Conservation (phyloP, 2,888 invertebrate genomes). For the Nasonia oneida region DNA sequence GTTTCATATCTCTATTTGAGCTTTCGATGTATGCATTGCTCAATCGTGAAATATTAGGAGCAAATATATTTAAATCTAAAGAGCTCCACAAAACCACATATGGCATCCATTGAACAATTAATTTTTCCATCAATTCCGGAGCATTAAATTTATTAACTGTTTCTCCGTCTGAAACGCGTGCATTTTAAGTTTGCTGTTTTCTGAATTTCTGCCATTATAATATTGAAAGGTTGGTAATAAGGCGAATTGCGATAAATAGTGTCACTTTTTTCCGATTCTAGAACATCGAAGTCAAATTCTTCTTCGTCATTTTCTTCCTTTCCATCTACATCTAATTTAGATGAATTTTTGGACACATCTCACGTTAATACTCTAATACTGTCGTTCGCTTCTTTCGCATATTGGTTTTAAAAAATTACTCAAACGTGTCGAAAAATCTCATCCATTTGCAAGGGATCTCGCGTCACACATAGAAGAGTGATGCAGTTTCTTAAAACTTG, state of each 20-base stretch:
- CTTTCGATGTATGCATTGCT: constrained; percentile 63
- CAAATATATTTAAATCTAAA: constrained; percentile 54
- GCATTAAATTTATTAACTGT: no score
- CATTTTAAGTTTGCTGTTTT: no score
- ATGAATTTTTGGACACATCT: no score
- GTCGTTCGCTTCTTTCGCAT: constrained; percentile 19
- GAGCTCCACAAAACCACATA: constrained; percentile 58
- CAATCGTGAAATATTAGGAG: constrained; percentile 51
- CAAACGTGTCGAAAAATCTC: constrained; percentile 52
- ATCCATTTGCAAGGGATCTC: constrained; percentile 48
- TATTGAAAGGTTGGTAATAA: no score
- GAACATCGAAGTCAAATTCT: no score
- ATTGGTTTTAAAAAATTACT: background rate
- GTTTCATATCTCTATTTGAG: background rate
- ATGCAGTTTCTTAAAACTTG: constrained; percentile 60
- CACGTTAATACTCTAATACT: constrained; percentile 20
- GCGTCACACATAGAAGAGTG: constrained; percentile 49
- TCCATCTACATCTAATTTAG: no score
- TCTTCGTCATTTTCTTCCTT: no score
- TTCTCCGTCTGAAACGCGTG: no score
- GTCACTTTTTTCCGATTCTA: no score
- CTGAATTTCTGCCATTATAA: no score
- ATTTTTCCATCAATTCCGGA: no score
- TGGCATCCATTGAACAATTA: background rate
- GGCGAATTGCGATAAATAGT: no score